Base-by-base conservation (phyloP, 2,797 vertebrate genomes). In the Salarias fasciatus region DNA sequence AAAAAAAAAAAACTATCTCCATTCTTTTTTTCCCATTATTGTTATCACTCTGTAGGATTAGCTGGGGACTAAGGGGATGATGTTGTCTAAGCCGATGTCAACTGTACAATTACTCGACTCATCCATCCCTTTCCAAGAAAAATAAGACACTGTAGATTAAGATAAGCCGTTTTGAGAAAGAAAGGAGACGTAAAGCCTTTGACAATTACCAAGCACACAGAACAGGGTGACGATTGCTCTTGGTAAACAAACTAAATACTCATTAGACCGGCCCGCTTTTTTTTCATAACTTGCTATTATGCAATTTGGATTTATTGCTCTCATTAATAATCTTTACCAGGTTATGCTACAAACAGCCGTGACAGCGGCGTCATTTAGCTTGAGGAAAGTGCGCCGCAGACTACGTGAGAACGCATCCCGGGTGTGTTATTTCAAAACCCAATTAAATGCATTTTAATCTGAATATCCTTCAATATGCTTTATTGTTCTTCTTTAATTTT, bases 291-390 rank as follows among this genome's bases (percentile, higher is more conserved):
- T 86, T 90, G 82, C 70, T 70, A 85, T 88, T 82, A 83, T 87
- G 75, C 93, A 94, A 94, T 95, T 94, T 92, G 83, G 91, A 93
- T 96, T 94, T 96, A 97, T 97, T 97, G 93, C 93, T 83, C 92
- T 93, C 95, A 95, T 98, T 96, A 97, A 98, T 98, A 95, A 95
- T 93, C 90, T 95, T 95, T 94, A 95, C 92, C 92, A 85, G 83
- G 92, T 95, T 95, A 93, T 90, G 90, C 91, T 90, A 92, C 92
- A 91, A 77, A 85, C 89, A 24, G 91, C 90, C 82, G 76, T 93
- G 94, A 93, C 93, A 93, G 94, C 89, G 91, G 92, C 92, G 93
- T 95, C 89, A 93, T 95, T 96, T 83, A 93, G 93, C 92, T 93
- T 64, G 86, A 91, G 92, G 86, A 93, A 93, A 92, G 85, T 85